Conservation (phyloP, 2,113 vertebrate genomes). For the Tretioscincus oriximinensis region DNA sequence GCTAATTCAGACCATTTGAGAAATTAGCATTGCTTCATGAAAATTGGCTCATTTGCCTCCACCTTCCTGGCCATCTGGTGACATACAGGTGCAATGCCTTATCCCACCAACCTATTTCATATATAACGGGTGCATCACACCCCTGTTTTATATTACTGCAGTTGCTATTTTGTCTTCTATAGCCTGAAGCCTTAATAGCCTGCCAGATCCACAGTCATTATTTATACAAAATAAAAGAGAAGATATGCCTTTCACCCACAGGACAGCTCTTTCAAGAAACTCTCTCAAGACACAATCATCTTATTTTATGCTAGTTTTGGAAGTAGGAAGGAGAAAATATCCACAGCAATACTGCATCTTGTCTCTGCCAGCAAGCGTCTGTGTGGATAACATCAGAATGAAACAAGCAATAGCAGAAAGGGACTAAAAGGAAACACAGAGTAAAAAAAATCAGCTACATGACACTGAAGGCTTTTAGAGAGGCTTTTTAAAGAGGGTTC, state of each 20-base stretch:
- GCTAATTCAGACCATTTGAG: no score
- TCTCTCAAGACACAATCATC: slow-evolving; percentile 9
- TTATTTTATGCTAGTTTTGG: slow-evolving; percentile 23
- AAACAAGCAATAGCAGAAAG: slow-evolving; percentile 21
- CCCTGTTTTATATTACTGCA: not conserved
- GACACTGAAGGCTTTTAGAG: slow-evolving; percentile 34
- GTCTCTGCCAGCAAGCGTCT: slow-evolving; percentile 47
- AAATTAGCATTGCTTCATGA: no score
- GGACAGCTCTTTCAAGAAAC: slow-evolving; percentile 24
- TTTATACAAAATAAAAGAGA: slow-evolving; percentile 14
- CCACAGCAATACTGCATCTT: slow-evolving; percentile 32
- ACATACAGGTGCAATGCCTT: no score
- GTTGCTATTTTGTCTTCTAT: not conserved
- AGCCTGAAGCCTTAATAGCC: not conserved
- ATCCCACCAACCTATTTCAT: no score
- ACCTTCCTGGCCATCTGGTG: no score
- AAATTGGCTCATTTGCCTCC: no score
- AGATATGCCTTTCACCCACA: not conserved
- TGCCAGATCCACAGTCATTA: not conserved
- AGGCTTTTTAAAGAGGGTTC: slow-evolving; percentile 13
- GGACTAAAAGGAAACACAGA: slow-evolving; percentile 36
- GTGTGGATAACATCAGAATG: slow-evolving; percentile 39
- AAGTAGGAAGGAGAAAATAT: slow-evolving; percentile 12
- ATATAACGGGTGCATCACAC: not conserved
- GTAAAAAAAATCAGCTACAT: slow-evolving; percentile 39